Evolutionary conservation across 2,113 vertebrate genomes (phyloP), one percentile per base, ranked within the genome.

Genomic region (Podarcis cretensis): DNA sequence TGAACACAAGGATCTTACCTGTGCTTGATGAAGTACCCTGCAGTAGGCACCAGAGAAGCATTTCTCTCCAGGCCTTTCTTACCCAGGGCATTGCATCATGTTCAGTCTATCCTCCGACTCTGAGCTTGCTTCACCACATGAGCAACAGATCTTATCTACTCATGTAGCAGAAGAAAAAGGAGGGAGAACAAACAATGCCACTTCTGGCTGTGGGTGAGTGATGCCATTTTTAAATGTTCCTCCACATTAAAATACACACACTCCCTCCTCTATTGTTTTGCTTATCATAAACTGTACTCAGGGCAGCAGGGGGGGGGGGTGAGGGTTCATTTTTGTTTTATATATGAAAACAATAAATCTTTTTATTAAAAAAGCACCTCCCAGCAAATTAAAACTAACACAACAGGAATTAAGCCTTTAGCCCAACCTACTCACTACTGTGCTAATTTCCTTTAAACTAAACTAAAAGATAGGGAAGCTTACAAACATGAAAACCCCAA

Each of bases 41-140:
- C 3, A 63, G 23, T 0, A 0, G 0, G 6, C 5, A 20, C 0
- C 5, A 59, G n/a, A 1, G 3, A 48, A 21, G n/a, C 0, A 0
- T 30, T 6, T 35, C 35, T 78, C 30, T 73, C 75, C 0, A 1
- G 1, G 8, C 32, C 30, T 2, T 10, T 10, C 12, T 0, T 25
- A 66, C 66, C 59, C 63, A 27, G 4, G 25, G 9, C 25, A 37
- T 30, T 69, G 25, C 65, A 20, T 35, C 37, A 83, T 4, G 20
- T 2, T 10, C 65, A 23, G 3, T 13, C 40, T 37, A 78, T 48
- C 18, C 7, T 78, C 75, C 40, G 14, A 14, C 9, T 7, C 48
- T 63, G 25, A 13, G 25, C 23, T 69, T 66, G 6, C 37, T n/a
- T 30, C 23, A 27, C 14, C 27, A 5, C 65, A 83, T 12, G 12